These are phyloP conservation scores for Pardosa pseudoannulata DNA, from an alignment of 2,888 invertebrate species.

Conservation along the genomic window DNA sequence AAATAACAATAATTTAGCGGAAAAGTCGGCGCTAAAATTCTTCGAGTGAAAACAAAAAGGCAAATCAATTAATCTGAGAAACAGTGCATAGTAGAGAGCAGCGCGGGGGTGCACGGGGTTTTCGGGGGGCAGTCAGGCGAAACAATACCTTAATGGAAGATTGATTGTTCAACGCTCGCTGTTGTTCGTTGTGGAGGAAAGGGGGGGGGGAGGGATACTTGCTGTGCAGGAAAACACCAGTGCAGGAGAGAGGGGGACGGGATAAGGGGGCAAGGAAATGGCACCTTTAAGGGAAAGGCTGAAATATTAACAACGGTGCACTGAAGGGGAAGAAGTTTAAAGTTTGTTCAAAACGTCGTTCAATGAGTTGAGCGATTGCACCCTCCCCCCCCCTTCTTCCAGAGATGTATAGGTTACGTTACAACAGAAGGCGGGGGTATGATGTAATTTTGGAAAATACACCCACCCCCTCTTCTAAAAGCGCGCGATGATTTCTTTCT, in stretches of 20 bases:
- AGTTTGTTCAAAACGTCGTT: constrained; percentile 72
- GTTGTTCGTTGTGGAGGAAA: constrained; percentile 40
- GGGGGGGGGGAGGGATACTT: constrained; percentile 27
- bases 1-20: constrained; percentile 72
- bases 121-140: constrained; percentile 64
- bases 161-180: constrained; percentile 71
- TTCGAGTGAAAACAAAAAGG: constrained; percentile 72
- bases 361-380: constrained; percentile 69
- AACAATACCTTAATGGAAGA: constrained; percentile 73
- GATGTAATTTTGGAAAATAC: constrained; percentile 71
- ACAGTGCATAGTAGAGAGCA: constrained; percentile 11
- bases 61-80: constrained; percentile 70
- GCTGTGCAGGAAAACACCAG: constrained; percentile 16
- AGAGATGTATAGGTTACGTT: constrained; percentile 64
- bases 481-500: constrained; percentile 49
- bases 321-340: constrained; percentile 68
- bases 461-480: constrained; percentile 34
- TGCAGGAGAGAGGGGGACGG: constrained; percentile 25
- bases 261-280: constrained; percentile 57
- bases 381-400: constrained; percentile 28
- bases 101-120: constrained; percentile 22
- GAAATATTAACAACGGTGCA: constrained; percentile 72
- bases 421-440: constrained; percentile 60
- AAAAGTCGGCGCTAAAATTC: constrained; percentile 67
- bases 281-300: constrained; percentile 66